These are phyloP conservation scores for Probaryconus sp. DNA, from an alignment of 1,140 invertebrate species.

Conservation along the genomic window DNA sequence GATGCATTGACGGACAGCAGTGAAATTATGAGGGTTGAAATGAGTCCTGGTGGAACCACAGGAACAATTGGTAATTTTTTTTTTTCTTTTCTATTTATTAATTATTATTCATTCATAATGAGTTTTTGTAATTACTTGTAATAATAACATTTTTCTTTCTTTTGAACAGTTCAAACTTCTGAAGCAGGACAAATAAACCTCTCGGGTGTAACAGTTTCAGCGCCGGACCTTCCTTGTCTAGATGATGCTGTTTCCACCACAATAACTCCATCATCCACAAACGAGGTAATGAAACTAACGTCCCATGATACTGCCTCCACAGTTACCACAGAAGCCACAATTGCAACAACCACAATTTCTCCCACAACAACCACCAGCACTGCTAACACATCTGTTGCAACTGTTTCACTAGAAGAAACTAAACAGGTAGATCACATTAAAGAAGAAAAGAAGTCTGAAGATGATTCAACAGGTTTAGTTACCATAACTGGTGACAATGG, in stretches of 20 bases:
- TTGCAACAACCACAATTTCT: conserved; percentile 38
- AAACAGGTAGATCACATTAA: conserved; percentile 61
- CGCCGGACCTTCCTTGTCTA: conserved; percentile 76
- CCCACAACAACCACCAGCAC: conserved; percentile 9
- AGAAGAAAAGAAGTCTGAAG: conserved; percentile 66
- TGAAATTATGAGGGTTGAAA: conserved; percentile 82
- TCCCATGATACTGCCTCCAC: background rate
- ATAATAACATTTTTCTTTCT: conserved; percentile 13
- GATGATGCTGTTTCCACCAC: conserved; percentile 65
- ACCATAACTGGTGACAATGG: conserved; percentile 80
- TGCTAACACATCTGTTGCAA: conserved; percentile 19
- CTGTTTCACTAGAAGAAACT: conserved; percentile 35
- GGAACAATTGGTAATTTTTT: conserved; percentile 76
- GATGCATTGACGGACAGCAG: conserved; percentile 80
- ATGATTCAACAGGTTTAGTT: conserved; percentile 73
- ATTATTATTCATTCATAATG: background rate
- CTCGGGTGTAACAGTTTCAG: conserved; percentile 71
- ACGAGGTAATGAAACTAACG: background rate
- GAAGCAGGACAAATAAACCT: conserved; percentile 65
- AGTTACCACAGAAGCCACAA: background rate
- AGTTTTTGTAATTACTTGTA: background rate
- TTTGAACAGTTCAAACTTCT: conserved; percentile 38
- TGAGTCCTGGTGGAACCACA: conserved; percentile 83
- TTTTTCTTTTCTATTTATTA: background rate
- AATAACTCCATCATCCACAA: conserved; percentile 33